A percentile compares a stretch with the other conserved stretches of the same genome.
Evolutionary conservation across 1,140 invertebrate species (phyloP).

Genomic region (Drusus annulatus): DNA sequence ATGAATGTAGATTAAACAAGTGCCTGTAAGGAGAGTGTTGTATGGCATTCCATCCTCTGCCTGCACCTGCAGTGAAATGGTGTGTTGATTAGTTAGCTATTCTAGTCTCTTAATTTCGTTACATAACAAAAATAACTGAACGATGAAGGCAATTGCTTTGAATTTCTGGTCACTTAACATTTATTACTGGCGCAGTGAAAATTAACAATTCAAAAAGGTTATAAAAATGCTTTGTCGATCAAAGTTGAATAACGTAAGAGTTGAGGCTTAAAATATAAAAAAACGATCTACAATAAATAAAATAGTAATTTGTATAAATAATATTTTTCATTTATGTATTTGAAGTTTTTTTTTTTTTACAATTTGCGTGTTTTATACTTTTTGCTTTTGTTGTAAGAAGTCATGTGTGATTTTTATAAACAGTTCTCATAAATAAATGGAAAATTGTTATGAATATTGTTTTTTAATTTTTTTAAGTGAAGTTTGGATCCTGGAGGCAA

Average conservation of each 20-base stretch:
- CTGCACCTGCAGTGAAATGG: no score
- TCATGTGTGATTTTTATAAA: not conserved
- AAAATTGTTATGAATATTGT: not conserved
- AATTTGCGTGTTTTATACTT: conserved; percentile 4
- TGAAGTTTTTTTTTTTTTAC: not conserved
- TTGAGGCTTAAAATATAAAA: not conserved
- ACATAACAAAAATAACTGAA: no score
- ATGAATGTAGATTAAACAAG: no score
- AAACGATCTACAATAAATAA: not conserved
- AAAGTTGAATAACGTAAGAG: conserved; percentile 2
- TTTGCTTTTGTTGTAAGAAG: not conserved
- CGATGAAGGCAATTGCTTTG: no score
- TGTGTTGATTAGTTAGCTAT: no score
- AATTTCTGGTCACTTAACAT: not conserved
- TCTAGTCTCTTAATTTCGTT: no score
- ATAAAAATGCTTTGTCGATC: not conserved
- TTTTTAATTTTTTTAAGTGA: not conserved
- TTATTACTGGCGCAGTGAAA: not conserved
- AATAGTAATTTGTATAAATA: not conserved
- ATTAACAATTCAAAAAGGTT: not conserved
- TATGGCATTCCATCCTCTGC: no score
- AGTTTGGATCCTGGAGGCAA: no score
- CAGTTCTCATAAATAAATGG: not conserved
- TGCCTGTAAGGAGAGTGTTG: no score
- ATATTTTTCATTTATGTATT: not conserved